Base-by-base conservation (phyloP, 2,888 invertebrate species). In the Noctua comes region DNA sequence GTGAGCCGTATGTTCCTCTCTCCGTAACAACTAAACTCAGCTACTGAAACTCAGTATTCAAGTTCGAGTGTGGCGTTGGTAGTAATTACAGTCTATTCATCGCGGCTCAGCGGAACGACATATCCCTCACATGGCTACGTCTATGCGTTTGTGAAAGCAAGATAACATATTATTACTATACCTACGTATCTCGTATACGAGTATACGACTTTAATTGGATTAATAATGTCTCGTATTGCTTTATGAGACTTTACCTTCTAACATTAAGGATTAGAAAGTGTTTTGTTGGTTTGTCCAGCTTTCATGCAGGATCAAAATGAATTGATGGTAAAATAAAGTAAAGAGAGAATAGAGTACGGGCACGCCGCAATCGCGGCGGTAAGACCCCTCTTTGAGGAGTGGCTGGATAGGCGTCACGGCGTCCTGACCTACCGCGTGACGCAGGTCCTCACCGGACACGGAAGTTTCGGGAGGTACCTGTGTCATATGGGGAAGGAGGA, bases 31-130 rank as follows among this genome's bases (percentile, higher is more conserved):
- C 78, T 75, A 76, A 36, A 59, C 79, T 76, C 62, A 71, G 76
- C 72, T 81, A 86, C 82, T 86, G 77, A 73, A 75, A 84, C 79
- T 66, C 66, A 81, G 72, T 80, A 73, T 79, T 79, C 78, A 84
- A 86, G 83, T 89, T 90, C 85, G 80, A 73, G 69, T 88, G 86
- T 78, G 77, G 79, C 76, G 76, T 82, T 81, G 43, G n/a, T n/a
- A 84, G 88, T 92, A 91, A 92, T 92, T 91, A 92, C 86, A 83
- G 77, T 79, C 90, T 88, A 92, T 92, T 92, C 92, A 92, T 79
- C 77, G 85, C 83, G 77, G 48, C 83, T 79, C 64, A 68, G 54
- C 24, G 69, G 73, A 79, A 66, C 70, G 73, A 79, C 79, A 59
- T 65, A 72, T 70, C 57, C 68, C 68, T 69, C 46, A 46, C 59